Evolutionary conservation across 2,888 invertebrate genomes (phyloP), one percentile per base, ranked within the genome.

Genomic region (Mellilla xanthometata): DNA sequence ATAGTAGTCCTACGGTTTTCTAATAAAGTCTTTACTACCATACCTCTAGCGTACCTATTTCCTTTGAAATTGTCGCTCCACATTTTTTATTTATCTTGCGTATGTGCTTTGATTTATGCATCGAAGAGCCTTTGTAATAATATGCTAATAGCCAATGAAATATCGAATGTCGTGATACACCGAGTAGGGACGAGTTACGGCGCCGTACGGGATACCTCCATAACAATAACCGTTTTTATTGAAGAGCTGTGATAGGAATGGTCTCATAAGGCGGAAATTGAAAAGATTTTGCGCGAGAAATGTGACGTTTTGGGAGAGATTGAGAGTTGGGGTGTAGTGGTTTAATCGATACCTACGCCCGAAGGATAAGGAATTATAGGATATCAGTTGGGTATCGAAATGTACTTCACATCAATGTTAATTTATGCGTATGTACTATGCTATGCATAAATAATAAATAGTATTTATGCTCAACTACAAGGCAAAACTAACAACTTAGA

Each of bases 71-170:
- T 43, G 49, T 51, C 39, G 13, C 49, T 38, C 51, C 49, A 51
- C 44, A 39, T 43, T 49, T 42, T 50, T 43, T 40, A 36, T 38
- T 54, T 52, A 54, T 57, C 52, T 51, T 32, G 46, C 35, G 39
- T 56, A 22, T 49, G 50, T 34, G 48, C 52, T 39, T 45, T 53
- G 50, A 52, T 54, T 53, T 49, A 52, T 44, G 41, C 46, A 47
- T 41, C 31, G 28, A 28, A 39, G 13, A 26, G 15, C 23, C 36
- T 38, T 47, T 47, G 40, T 31, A 47, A 41, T 30, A 34, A 44
- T 40, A 46, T 46, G 40, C 32, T 40, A 46, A 46, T 39, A 31
- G 39, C 19, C 39, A 39, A 39, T 46, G 26, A 39, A 31, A 45
- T 34, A 39, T 39, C 34, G 39, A 39, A 34, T 31, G 26, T 34